Conservation (phyloP, 2,113 vertebrate species). For the Erinaceus europaeus region DNA sequence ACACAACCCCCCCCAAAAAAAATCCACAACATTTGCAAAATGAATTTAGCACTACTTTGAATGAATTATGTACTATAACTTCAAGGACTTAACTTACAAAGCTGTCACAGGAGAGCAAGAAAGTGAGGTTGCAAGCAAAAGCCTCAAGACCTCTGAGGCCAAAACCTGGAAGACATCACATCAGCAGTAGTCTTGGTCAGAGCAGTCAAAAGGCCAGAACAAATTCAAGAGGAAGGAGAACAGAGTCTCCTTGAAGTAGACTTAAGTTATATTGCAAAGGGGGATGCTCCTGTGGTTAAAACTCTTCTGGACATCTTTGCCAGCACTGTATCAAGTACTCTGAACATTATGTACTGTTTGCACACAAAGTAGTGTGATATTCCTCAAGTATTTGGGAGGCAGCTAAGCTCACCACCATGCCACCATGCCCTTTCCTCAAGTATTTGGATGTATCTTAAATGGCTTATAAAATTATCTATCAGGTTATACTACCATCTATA, state of each 20-base stretch:
- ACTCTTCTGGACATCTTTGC: neutral
- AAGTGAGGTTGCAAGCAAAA: neutral
- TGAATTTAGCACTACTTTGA: too few relatives aligned
- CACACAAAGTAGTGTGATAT: too few relatives aligned
- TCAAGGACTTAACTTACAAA: too few relatives aligned
- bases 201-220: neutral
- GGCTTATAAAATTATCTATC: too few relatives aligned
- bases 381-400: constrained; percentile 6
- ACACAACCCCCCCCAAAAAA: too few relatives aligned
- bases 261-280: neutral
- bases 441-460: too few relatives aligned
- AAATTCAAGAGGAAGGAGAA: neutral
- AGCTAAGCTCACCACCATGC: too few relatives aligned
- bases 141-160: neutral
- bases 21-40: too few relatives aligned
- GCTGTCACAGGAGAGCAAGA: neutral
- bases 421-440: too few relatives aligned
- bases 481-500: neutral
- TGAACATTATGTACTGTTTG: too few relatives aligned
- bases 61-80: too few relatives aligned
- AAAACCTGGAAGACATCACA: neutral
- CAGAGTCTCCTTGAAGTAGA: neutral
- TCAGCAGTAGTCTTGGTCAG: neutral
- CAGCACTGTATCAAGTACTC: too few relatives aligned
- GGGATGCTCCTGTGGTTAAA: neutral